Percentiles rank a stretch among this genome's conserved stretches.
Conservation (phyloP, 1,140 invertebrate genomes). For the Triops cancriformis region DNA sequence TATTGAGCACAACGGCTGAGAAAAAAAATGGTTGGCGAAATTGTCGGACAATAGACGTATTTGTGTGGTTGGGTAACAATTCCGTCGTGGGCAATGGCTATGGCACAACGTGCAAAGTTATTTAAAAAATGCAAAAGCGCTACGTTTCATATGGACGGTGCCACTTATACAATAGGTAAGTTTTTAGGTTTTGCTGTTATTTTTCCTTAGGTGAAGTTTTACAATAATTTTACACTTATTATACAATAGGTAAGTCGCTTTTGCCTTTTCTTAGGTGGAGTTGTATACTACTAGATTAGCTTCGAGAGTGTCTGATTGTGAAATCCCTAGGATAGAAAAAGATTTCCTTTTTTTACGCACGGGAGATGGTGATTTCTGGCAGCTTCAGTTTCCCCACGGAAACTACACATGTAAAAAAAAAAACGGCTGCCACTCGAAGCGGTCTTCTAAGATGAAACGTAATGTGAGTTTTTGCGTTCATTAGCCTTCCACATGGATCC, state of each 20-base stretch:
- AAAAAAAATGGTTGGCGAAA: no score
- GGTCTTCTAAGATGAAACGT: no score
- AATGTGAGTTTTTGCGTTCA: not conserved
- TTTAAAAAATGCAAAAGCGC: conserved; percentile 70
- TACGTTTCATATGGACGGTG: conserved; percentile 66
- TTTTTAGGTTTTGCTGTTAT: conserved; percentile 26
- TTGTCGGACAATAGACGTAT: no score
- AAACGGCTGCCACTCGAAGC: no score
- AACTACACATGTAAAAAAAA: no score
- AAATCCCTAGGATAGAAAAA: no score
- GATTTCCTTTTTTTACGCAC: no score
- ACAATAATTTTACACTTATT: conserved; percentile 35
- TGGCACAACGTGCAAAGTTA: conserved; percentile 41
- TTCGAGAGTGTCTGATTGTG: no score
- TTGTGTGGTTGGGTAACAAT: not conserved
- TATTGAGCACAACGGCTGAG: no score
- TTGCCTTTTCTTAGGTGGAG: not conserved
- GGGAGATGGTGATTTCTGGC: no score
- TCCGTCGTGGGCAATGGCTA: conserved; percentile 17
- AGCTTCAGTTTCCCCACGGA: no score
- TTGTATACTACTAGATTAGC: no score
- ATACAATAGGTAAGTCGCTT: conserved; percentile 59
- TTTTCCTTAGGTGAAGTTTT: not conserved
- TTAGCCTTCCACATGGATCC: not conserved
- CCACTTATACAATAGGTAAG: conserved; percentile 68